Percentiles rank a stretch among this genome's conserved stretches.
phyloP scores from a whole-genome alignment of 1,140 invertebrate genomes.

The Drosophila varians region DNA sequence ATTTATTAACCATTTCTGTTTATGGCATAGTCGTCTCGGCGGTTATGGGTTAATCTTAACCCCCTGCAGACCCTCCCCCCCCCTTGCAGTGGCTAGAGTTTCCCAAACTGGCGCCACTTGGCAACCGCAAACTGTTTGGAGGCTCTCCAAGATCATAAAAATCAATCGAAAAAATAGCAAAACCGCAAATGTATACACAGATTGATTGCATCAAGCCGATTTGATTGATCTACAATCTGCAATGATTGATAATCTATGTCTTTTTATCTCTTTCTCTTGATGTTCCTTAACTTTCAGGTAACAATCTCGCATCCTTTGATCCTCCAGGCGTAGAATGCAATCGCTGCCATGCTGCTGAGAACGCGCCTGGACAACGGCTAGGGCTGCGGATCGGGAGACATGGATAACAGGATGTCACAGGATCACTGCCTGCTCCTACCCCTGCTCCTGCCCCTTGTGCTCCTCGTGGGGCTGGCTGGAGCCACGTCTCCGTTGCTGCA shows the following conservation, averaged over 20 bases:
- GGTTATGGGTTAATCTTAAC: not conserved
- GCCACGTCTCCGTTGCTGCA: conserved; percentile 1
- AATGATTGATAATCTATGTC: not conserved
- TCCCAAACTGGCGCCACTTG: not conserved
- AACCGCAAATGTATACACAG: not conserved
- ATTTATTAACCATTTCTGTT: conserved; percentile 50
- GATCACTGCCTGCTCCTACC: not conserved
- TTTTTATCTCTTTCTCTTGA: too few relatives aligned
- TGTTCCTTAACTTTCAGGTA: too few relatives aligned
- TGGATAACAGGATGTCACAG: not conserved
- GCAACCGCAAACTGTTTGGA: not conserved
- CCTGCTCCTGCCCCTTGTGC: conserved; percentile 26
- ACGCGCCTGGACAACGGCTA: conserved; percentile 72
- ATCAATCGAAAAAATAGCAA: too few relatives aligned
- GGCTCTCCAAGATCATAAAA: not conserved
- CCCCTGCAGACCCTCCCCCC: not conserved
- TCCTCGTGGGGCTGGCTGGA: conserved; percentile 51
- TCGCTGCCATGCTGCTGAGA: conserved; percentile 70
- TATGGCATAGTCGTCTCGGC: not conserved
- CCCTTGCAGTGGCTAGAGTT: not conserved
- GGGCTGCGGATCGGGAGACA: conserved; percentile 10
- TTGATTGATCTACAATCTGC: conserved; percentile 11
- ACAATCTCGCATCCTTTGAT: not conserved
- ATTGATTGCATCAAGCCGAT: not conserved
- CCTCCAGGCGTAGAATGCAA: conserved; percentile 45